phyloP scores from a whole-genome alignment of 2,888 invertebrate genomes.

The Agrotis ipsilon region DNA sequence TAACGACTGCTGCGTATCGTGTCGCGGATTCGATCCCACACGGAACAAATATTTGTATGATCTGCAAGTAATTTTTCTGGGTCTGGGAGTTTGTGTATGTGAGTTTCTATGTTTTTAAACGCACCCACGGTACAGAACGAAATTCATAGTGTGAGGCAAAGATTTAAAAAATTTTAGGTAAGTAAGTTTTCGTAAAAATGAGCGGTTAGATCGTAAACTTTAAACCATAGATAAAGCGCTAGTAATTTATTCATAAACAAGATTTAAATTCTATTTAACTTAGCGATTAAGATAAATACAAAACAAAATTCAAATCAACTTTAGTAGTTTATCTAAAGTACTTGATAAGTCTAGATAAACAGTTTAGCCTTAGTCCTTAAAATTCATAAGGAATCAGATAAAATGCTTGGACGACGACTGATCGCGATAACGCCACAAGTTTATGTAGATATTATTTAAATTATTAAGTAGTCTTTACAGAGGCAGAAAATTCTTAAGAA shows the following conservation, averaged over 20 bases:
- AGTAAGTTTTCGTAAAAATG: too few species aligned
- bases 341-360: constrained; percentile 8
- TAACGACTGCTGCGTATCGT: too few species aligned
- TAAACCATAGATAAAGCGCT: too few species aligned
- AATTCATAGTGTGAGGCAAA: too few species aligned
- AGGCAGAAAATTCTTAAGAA: background rate
- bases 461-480: background rate
- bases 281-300: background rate
- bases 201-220: too few species aligned
- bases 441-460: background rate
- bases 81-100: too few species aligned
- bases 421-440: background rate
- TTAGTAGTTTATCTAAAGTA: background rate
- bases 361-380: constrained; percentile 1
- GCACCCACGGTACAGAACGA: too few species aligned
- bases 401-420: background rate
- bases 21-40: too few species aligned
- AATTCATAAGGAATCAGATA: constrained; percentile 7
- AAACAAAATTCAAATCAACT: constrained; percentile 6
- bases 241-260: background rate
- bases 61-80: too few species aligned
- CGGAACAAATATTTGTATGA: too few species aligned
- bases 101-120: too few species aligned
- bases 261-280: background rate
- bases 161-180: too few species aligned